These are phyloP conservation scores for Cecidostiba fungosa DNA, from an alignment of 2,888 invertebrate species.

Conservation along the genomic window DNA sequence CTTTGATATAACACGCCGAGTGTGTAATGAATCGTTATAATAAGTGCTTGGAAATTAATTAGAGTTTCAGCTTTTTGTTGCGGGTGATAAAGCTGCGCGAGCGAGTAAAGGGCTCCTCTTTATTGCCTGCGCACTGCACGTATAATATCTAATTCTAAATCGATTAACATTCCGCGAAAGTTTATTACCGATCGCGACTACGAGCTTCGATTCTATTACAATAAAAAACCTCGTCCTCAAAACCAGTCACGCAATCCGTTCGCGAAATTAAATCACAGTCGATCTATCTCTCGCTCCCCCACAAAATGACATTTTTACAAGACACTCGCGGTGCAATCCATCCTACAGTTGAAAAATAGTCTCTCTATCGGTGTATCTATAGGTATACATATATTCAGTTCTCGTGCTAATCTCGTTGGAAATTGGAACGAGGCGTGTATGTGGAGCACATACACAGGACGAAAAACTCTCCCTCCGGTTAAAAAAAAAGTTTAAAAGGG, in stretches of 20 bases:
- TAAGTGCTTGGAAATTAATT: constrained; percentile 18
- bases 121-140: not conserved
- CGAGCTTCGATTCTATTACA: not conserved
- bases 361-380: not conserved
- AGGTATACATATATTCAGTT: not conserved
- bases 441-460: not conserved
- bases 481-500: not conserved
- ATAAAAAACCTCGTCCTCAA: not conserved
- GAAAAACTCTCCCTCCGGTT: not conserved
- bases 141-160: not conserved
- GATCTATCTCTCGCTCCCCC: not conserved
- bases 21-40: constrained; percentile 12
- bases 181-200: not conserved
- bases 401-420: not conserved
- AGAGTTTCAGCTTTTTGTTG: not conserved
- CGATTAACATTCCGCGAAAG: constrained; percentile 2
- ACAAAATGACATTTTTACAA: constrained; percentile 32
- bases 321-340: not conserved
- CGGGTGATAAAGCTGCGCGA: not conserved
- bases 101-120: not conserved
- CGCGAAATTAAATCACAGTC: not conserved
- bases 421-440: constrained; percentile 10
- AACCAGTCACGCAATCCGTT: not conserved
- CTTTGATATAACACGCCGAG: not conserved
- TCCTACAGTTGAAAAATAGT: not conserved